Evolutionary conservation across 2,888 invertebrate genomes (phyloP), one percentile per base, ranked within the genome.

Genomic region (Epinotia demarniana): DNA sequence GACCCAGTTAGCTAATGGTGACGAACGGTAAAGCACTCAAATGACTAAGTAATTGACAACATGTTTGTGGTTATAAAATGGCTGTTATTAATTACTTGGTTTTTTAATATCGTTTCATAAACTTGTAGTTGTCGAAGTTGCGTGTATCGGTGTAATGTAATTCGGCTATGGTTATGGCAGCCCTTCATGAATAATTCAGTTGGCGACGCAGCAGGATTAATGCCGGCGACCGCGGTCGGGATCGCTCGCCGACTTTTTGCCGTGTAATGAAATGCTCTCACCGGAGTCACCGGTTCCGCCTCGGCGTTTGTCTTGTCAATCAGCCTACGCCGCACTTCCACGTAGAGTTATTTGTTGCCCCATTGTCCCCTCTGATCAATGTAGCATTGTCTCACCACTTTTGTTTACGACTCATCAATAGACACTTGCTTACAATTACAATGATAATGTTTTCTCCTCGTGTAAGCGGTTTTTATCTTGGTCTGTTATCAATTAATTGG

Each of bases 231-330:
- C 77, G 82, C 79, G 79, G 80, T 78, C 75, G 72, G 77, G 75
- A 76, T 73, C 74, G 77, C 79, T 78, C 85, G 84, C 86, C 86
- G 85, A 85, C 86, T 90, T 89, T 89, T 90, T 89, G 85, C 86
- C 83, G 81, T 89, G 85, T 90, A 90, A 90, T 90, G 89, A 89
- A 91, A 91, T 83, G 86, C 88, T 87, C 85, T 88, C 87, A 82
- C 82, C 83, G 85, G 86, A 87, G 85, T 88, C 87, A 81, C 82
- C 83, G 85, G 86, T 86, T 86, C 87, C 86, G 85, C 82, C 85
- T 85, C 83, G 77, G 79, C 88, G 90, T 92, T 93, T 92, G 92
- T 93, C 86, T 89, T 92, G 92, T 92, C 92, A 92, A 89, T 93
- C 91, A 91, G 82, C 80, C 84, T 83, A 83, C 85, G 87, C 84